These are phyloP conservation scores for Carposina sasakii DNA, from an alignment of 1,140 invertebrate species.

Conservation along the genomic window DNA sequence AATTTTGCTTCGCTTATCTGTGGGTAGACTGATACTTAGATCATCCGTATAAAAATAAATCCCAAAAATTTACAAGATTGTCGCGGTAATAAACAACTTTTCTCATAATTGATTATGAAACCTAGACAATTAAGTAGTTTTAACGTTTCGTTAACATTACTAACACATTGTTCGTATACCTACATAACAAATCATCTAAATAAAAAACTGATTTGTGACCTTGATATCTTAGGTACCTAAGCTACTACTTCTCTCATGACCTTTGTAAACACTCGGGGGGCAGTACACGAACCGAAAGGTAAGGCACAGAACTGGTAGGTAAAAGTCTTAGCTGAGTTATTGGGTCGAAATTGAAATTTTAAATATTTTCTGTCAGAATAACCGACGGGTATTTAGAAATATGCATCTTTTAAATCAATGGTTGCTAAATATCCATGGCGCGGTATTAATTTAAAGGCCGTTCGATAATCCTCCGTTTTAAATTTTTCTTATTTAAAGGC, in stretches of 20 bases:
- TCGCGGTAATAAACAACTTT: constrained; percentile 7
- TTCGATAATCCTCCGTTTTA: constrained; percentile 27
- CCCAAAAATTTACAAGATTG: constrained; percentile 16
- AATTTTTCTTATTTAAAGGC: constrained; percentile 18
- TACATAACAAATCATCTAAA: constrained; percentile 23
- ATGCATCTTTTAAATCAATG: constrained; percentile 26
- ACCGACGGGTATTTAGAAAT: constrained; percentile 18
- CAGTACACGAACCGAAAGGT: constrained; percentile 18
- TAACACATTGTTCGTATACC: constrained; percentile 10
- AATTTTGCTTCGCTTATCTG: constrained; percentile 14
- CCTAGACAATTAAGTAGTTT: constrained; percentile 16
- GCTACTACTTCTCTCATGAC: constrained; percentile 18
- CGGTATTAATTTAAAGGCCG: constrained; percentile 14
- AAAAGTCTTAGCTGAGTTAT: too few relatives aligned
- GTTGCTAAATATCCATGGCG: constrained; percentile 17
- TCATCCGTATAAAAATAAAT: constrained; percentile 11
- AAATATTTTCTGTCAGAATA: constrained; percentile 13
- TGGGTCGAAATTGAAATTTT: constrained; percentile 19
- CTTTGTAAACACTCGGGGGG: constrained; percentile 22
- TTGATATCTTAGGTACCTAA: constrained; percentile 7
- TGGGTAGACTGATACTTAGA: constrained; percentile 8
- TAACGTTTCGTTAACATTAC: constrained; percentile 12
- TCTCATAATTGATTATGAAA: constrained; percentile 19
- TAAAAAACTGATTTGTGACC: constrained; percentile 18
- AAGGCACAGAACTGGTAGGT: constrained; percentile 18